Base-by-base conservation (phyloP, 2,888 invertebrate species). In the Heliconius ethilla region DNA sequence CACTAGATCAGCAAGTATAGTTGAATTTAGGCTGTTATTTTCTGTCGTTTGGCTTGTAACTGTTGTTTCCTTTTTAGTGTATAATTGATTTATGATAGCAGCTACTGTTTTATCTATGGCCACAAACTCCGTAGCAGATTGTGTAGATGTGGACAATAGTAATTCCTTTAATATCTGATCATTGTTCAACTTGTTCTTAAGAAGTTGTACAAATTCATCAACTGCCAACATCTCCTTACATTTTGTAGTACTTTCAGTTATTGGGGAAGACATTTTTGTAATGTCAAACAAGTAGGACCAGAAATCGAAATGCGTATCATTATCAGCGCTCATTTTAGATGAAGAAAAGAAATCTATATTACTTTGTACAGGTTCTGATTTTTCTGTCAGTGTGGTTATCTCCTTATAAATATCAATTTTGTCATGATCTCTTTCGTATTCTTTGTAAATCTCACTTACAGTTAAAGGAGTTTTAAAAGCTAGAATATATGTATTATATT, bases 1-100 rank as follows among this genome's bases (percentile, higher is more conserved):
- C 15, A 94, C 90, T 79, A 94, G 89, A 87, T 94, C 91, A 9
- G 89, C 92, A 40, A 94, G 87, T 75, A 93, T 84, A 18, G 94
- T 93, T 62, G 94, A 93, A 85, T 94, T 94, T 0, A 93, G 83
- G 74, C 86, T 84, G 78, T 92, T 90, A 79, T 81, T 87, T 45
- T 88, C 84, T 4, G 89, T 85, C 55, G 85, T 73, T 83, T 85
- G 90, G 13, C 82, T 82, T 25, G 89, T 89, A 0, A 90, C 89
- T 15, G 86, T n/a, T 11, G 84, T 74, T 75, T 83, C 84, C 82
- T 89, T 91, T 80, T 89, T 91, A 81, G 89, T 93, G 79, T 93
- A 94, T 76, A 94, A 85, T 83, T 85, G 87, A 74, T 87, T 88
- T 37, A 92, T 84, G 82, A 94, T 90, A 7, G 90, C 92, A 79